Conservation (phyloP, 1,140 invertebrate genomes). For the Drosophila nigromelanica region DNA sequence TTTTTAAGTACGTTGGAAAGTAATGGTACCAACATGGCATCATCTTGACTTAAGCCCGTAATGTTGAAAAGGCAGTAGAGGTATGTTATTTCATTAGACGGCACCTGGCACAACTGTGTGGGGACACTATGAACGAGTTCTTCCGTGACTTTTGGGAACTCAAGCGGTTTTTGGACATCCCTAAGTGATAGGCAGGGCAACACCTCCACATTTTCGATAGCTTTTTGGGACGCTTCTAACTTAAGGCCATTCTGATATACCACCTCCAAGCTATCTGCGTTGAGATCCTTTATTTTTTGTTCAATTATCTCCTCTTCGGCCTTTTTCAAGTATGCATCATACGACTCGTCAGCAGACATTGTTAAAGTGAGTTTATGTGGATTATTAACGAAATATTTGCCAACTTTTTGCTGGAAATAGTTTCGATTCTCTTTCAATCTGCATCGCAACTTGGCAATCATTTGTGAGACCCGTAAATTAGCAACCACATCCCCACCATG, state of each 20-base stretch:
- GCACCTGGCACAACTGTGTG: slow-evolving; percentile 90
- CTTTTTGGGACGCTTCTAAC: slow-evolving; percentile 90
- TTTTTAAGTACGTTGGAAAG: slow-evolving; percentile 91
- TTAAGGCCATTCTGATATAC: slow-evolving; percentile 89
- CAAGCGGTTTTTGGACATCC: slow-evolving; percentile 89
- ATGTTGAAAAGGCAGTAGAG: slow-evolving; percentile 90
- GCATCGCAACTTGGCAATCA: slow-evolving; percentile 86
- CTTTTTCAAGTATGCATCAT: slow-evolving; percentile 87
- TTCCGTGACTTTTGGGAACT: slow-evolving; percentile 86
- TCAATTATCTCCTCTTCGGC: slow-evolving; percentile 89
- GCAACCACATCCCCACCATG: slow-evolving; percentile 91
- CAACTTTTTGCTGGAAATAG: slow-evolving; percentile 90
- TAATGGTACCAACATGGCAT: slow-evolving; percentile 90
- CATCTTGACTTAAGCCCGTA: slow-evolving; percentile 86
- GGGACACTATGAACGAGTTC: slow-evolving; percentile 86
- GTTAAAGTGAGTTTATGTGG: slow-evolving; percentile 91
- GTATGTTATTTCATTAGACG: slow-evolving; percentile 94
- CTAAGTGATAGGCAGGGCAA: slow-evolving; percentile 91
- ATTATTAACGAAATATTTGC: slow-evolving; percentile 92
- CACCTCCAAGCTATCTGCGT: slow-evolving; percentile 86
- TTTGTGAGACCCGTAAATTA: slow-evolving; percentile 89
- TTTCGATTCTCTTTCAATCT: slow-evolving; percentile 89
- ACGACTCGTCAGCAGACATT: slow-evolving; percentile 93
- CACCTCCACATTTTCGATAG: slow-evolving; percentile 88
- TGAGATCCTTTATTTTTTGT: slow-evolving; percentile 86